phyloP scores from a whole-genome alignment of 2,797 vertebrate genomes.

The Chelidonichthys spinosus region DNA sequence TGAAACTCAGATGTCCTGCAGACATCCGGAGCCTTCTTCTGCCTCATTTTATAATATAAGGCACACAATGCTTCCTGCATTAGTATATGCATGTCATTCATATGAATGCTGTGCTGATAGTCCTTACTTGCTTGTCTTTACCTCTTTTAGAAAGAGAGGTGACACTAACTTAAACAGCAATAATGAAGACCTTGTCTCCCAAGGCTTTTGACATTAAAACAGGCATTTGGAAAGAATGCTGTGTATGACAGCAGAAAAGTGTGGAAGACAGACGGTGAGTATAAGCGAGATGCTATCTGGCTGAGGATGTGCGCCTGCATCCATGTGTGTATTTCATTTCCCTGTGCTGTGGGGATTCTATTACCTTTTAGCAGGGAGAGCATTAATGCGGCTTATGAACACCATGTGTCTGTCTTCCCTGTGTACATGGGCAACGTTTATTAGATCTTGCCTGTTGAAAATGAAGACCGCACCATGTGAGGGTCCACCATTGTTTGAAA shows the following conservation, averaged over 20 bases:
- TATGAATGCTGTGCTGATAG: constrained; percentile 13
- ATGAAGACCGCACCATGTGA: constrained; percentile 62
- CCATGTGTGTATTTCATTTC: constrained; percentile 69
- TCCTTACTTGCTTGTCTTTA: constrained; percentile 36
- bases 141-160: constrained; percentile 37
- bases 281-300: constrained; percentile 35
- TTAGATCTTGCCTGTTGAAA: constrained; percentile 69
- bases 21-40: neutral
- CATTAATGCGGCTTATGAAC: constrained; percentile 72
- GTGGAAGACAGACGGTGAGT: constrained; percentile 28
- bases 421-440: constrained; percentile 64
- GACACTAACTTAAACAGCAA: constrained; percentile 41
- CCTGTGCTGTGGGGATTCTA: constrained; percentile 62
- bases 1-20: neutral
- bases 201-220: constrained; percentile 71
- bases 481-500: constrained; percentile 61
- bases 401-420: constrained; percentile 74
- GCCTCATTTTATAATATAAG: constrained; percentile 14
- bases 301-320: constrained; percentile 42
- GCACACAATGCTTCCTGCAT: neutral
- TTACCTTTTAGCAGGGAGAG: constrained; percentile 65
- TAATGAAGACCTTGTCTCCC: constrained; percentile 62
- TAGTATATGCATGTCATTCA: neutral
- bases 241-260: constrained; percentile 62
- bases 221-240: constrained; percentile 67